Base-by-base conservation (phyloP, 1,140 invertebrate genomes). In the Solenopsis invicta region DNA sequence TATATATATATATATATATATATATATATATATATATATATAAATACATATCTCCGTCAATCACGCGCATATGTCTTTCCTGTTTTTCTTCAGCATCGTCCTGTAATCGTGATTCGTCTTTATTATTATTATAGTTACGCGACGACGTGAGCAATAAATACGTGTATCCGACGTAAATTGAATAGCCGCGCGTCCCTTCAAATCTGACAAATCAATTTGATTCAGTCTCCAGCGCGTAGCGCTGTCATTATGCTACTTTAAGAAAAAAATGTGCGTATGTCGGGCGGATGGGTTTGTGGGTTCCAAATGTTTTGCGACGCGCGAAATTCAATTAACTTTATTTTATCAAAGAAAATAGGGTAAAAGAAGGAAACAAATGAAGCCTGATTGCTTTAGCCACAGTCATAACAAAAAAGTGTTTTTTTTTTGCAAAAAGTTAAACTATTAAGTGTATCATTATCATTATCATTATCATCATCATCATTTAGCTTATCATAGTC, bases 191-290 rank as follows among this genome's bases (percentile, higher is more conserved):
- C n/a, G 54, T 74, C 5, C 69, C 80, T 50, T 84, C 69, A 84
- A 84, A 84, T 81, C 52, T 81, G 50, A 34, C 64, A 18, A 71
- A 81, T 84, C 29, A 75, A 13, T 84, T 75, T 84, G 50, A 74
- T 75, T 84, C 69, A 84, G n/a, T 16, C 54, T 61, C 12, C 21
- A 24, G 21, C n/a, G 18, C 21, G 12, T 37, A 29, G 6, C 3
- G 9, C 52, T 61, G 21, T 84, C 29, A 75, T 84, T 50, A 81
- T 24, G 18, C 0, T 54, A 69, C 5, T 61, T 75, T 61, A 34
- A 41, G 41, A 41, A 0, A 61, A 62, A 61, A 61, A 75, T 21
- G 2, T n/a, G 6, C 45, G 13, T 10, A 9, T 13, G 18, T 29
- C 16, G 4, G 16, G 45, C 56, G 9, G 21, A 50, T 37, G 34